Evolutionary conservation across 2,888 invertebrate genomes (phyloP), one percentile per base, ranked within the genome.

Genomic region (Sinhomidia bicolor): DNA sequence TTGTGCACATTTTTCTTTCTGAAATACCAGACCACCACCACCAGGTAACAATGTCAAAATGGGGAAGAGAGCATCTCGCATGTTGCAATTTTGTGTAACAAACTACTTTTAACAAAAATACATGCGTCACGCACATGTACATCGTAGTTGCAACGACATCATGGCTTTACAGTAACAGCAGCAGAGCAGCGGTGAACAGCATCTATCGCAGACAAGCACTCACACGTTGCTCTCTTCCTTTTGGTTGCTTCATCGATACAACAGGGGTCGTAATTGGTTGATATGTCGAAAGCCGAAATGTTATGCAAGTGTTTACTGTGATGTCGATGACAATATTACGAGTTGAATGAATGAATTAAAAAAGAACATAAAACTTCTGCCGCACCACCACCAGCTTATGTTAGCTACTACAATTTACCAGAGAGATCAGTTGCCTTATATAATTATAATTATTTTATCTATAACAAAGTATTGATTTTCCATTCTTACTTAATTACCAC

Each of bases 201-300:
- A 44, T n/a, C 20, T 74, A n/a, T 20, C 7, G 23, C 44, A 65
- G 32, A 1, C 12, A 20, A 12, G 10, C 10, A 36, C 57, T n/a
- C 10, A 36, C 57, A 14, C 17, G 29, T 44, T n/a, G 7, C 23
- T 74, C 79, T 88, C 83, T 88, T 88, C 87, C 88, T 88, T 79
- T 60, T 80, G 60, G 80, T 80, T 80, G 41, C 80, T 44, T 62
- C 80, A 80, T 62, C 60, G 10, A 12, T 60, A 14, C 88, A 88
- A 84, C 68, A 88, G 88, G 88, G 88, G 88, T 88, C 88, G 88
- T 84, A 65, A 60, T 79, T 23, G 88, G 54, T 88, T 65, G 29
- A 74, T 51, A 47, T 88, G 84, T 88, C 88, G 88, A 88, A 79
- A 88, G 60, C 32, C 83, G 88, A 78, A n/a, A 54, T 57, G n/a